Conservation (phyloP, 2,797 vertebrate species). For the Xiphophorus birchmanni region DNA sequence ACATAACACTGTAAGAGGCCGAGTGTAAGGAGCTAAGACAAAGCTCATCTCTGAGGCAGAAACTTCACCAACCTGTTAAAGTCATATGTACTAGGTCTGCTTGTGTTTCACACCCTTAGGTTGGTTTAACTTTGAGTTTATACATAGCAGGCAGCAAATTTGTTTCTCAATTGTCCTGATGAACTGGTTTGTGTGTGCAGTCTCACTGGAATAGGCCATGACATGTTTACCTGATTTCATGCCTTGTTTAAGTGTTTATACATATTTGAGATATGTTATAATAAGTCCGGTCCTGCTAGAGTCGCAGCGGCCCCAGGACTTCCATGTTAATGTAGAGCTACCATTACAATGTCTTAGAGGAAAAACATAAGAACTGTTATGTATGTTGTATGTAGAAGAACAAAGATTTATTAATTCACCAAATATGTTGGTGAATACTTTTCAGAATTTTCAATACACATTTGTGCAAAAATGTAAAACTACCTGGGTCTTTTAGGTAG, state of each 20-base stretch:
- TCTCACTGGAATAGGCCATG: slow-evolving; percentile 12
- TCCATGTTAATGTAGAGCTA: slow-evolving; percentile 26
- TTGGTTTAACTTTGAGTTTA: slow-evolving; percentile 28
- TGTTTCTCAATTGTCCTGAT: slow-evolving; percentile 20
- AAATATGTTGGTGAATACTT: slow-evolving; percentile 7
- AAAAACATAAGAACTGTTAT: slow-evolving; percentile 17
- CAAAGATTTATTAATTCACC: slow-evolving; percentile 11
- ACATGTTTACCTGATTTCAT: slow-evolving; percentile 10
- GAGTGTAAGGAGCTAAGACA: slow-evolving; percentile 22
- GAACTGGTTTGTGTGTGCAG: neutral
- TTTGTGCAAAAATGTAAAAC: neutral
- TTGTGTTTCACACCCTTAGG: slow-evolving; percentile 25
- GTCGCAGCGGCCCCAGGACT: slow-evolving; percentile 24
- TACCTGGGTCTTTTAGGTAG: neutral
- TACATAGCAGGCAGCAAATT: slow-evolving; percentile 12
- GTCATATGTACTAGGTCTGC: neutral
- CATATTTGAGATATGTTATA: slow-evolving; percentile 45
- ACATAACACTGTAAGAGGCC: slow-evolving; percentile 32
- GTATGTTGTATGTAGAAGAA: neutral
- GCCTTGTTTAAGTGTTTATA: slow-evolving; percentile 13
- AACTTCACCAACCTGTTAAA: slow-evolving; percentile 39
- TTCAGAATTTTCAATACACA: neutral
- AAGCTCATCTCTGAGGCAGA: slow-evolving; percentile 31
- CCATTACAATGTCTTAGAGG: slow-evolving; percentile 25
- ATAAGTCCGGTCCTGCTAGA: slow-evolving; percentile 13